Conservation (phyloP, 2,888 invertebrate genomes). For the Cyrtodaria siliqua region DNA sequence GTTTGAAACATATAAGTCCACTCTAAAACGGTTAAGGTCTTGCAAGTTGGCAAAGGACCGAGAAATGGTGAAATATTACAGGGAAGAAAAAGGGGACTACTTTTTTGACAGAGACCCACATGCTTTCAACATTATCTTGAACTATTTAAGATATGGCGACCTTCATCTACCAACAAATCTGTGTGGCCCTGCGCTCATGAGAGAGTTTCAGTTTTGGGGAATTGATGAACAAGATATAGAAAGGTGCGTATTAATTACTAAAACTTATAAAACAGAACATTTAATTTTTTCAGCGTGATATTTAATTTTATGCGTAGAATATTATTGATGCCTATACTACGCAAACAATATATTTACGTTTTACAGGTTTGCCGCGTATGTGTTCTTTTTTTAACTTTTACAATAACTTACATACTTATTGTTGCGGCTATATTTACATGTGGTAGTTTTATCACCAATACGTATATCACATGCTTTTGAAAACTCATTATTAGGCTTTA, state of each 20-base stretch:
- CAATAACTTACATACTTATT: no score
- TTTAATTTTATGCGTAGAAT: neutral
- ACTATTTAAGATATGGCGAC: conserved; percentile 82
- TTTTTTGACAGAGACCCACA: conserved; percentile 83
- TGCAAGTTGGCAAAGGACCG: conserved; percentile 74
- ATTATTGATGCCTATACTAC: no score
- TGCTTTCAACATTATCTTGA: conserved; percentile 80
- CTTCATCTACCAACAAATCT: conserved; percentile 81
- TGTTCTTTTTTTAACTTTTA: no score
- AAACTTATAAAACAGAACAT: neutral
- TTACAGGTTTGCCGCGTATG: no score
- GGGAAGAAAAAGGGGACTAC: conserved; percentile 74
- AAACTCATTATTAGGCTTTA: no score
- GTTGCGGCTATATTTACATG: no score
- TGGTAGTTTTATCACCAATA: no score
- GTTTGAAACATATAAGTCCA: conserved; percentile 79
- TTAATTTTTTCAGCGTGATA: neutral
- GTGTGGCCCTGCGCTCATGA: conserved; percentile 81
- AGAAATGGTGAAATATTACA: conserved; percentile 74
- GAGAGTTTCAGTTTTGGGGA: conserved; percentile 83
- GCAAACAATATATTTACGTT: no score
- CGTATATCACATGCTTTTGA: no score
- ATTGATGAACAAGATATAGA: conserved; percentile 82
- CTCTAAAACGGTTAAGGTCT: conserved; percentile 71
- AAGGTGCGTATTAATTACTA: conserved; percentile 51